phyloP scores from a whole-genome alignment of 2,888 invertebrate species.

The Laothoe populi region DNA sequence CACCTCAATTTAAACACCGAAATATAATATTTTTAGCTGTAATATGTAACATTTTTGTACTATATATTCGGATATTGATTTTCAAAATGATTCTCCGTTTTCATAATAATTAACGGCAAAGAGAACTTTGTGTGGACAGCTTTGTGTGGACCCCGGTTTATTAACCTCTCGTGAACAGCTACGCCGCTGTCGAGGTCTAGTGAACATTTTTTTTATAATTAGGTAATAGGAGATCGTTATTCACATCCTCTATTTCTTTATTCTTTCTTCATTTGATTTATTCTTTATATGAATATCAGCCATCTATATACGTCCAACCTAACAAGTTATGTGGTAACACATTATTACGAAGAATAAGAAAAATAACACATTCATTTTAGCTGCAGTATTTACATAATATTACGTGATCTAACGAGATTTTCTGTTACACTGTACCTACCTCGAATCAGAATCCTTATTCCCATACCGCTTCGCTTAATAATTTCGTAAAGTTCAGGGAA shows the following conservation, averaged over 20 bases:
- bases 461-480: neutral
- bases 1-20: neutral
- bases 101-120: conserved; percentile 38
- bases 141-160: conserved; percentile 39
- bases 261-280: neutral
- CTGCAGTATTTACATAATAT: neutral
- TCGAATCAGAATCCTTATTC: neutral
- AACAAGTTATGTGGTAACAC: neutral
- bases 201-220: conserved; percentile 37
- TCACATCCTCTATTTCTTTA: conserved; percentile 24
- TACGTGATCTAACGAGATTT: too few species aligned
- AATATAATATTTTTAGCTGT: neutral
- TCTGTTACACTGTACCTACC: too few species aligned
- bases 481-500: neutral
- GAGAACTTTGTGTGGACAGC: conserved; percentile 43
- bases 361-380: neutral
- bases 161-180: conserved; percentile 36
- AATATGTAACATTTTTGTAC: neutral
- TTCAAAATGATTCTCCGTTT: conserved; percentile 26
- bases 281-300: neutral
- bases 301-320: neutral
- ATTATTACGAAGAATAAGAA: neutral
- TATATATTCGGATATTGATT: neutral
- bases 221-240: conserved; percentile 35
- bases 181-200: conserved; percentile 39